These are phyloP conservation scores for Sinodicranocentrus sp. DNA, from an alignment of 2,888 invertebrate genomes.

Conservation along the genomic window DNA sequence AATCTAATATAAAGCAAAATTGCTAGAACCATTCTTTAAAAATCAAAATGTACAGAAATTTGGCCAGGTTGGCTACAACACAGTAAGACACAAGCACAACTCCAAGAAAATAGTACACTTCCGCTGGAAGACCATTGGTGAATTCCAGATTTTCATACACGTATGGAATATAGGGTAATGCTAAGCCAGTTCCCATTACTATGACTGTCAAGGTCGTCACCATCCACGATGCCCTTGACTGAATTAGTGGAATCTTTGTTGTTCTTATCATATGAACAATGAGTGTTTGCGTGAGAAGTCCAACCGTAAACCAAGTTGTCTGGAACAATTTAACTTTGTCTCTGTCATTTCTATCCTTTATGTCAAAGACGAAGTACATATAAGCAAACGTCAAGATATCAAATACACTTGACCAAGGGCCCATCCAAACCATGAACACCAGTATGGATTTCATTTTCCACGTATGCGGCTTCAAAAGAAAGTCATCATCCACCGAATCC, in stretches of 20 bases:
- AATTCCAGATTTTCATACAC: constrained; percentile 37
- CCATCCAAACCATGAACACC: constrained; percentile 62
- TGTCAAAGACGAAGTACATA: constrained; percentile 45
- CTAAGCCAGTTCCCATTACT: constrained; percentile 52
- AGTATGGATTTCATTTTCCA: constrained; percentile 58
- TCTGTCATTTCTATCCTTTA: background rate
- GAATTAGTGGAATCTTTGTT: constrained; percentile 58
- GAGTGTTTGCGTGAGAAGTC: constrained; percentile 62
- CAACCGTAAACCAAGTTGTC: constrained; percentile 66
- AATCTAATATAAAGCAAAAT: no score
- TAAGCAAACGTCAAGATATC: constrained; percentile 57
- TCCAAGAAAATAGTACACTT: constrained; percentile 43
- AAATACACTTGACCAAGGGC: constrained; percentile 65
- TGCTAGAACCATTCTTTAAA: constrained; percentile 65
- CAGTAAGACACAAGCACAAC: constrained; percentile 45
- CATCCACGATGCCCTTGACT: constrained; percentile 52
- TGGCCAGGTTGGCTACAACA: constrained; percentile 62
- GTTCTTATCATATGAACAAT: constrained; percentile 68
- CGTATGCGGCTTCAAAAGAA: constrained; percentile 45
- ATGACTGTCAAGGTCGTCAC: constrained; percentile 33
- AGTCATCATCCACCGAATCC: constrained; percentile 56
- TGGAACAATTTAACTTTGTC: constrained; percentile 46
- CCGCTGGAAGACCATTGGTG: background rate
- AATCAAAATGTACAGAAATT: constrained; percentile 57
- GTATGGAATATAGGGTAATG: constrained; percentile 50